These are phyloP conservation scores for Myrmecophaga tridactyla DNA, from an alignment of 2,113 vertebrate genomes.

Conservation along the genomic window DNA sequence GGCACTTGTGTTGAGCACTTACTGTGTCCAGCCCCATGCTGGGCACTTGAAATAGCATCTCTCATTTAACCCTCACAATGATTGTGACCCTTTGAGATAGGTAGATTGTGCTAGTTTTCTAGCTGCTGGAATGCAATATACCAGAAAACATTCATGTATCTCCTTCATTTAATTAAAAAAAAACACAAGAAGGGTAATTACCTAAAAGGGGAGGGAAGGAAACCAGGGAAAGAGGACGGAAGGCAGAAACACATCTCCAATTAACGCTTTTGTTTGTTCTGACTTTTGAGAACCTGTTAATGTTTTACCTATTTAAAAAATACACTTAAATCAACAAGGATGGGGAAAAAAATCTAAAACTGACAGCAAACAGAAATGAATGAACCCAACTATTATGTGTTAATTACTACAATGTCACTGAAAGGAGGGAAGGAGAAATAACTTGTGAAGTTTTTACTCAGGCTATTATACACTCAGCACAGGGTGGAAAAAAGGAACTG, in stretches of 20 bases:
- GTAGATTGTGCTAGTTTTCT: too few relatives aligned
- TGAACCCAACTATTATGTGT: not conserved
- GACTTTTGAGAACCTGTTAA: not conserved
- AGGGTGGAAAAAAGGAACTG: not conserved
- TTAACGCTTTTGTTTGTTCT: not conserved
- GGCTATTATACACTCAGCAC: not conserved
- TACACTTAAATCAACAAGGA: not conserved
- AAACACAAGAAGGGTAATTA: not conserved
- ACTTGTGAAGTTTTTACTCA: not conserved
- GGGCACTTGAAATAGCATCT: too few relatives aligned
- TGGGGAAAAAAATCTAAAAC: not conserved
- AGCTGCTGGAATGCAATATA: too few relatives aligned
- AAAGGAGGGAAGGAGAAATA: not conserved
- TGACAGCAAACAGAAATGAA: not conserved
- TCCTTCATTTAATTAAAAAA: not conserved
- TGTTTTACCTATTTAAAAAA: not conserved
- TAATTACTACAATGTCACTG: not conserved
- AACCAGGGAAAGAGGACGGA: not conserved
- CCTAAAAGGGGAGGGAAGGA: too few relatives aligned
- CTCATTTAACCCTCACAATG: not conserved
- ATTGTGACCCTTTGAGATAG: not conserved
- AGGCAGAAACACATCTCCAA: not conserved
- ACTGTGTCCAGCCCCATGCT: not conserved
- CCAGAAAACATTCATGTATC: not conserved
- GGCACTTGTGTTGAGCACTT: not conserved